phyloP scores from a whole-genome alignment of 1,140 invertebrate species.

The Mamestra configurata region DNA sequence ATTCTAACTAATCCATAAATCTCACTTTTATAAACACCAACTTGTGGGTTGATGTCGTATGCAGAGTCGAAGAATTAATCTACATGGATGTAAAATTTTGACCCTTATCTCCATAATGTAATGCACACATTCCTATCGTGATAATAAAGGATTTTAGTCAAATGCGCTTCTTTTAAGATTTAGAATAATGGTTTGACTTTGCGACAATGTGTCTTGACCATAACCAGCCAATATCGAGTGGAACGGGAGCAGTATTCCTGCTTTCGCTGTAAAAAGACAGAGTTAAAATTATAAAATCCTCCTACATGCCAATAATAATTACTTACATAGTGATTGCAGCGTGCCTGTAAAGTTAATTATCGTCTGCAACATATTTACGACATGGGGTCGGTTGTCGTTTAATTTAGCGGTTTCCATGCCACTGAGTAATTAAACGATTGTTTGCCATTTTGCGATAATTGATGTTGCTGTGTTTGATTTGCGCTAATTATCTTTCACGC shows the following conservation, averaged over 20 bases:
- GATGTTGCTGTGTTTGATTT: constrained; percentile 81
- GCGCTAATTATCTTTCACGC: constrained; percentile 78
- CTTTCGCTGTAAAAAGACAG: neutral
- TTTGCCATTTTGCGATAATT: constrained; percentile 84
- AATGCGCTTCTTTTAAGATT: no score
- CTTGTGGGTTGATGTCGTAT: no score
- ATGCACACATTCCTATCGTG: no score
- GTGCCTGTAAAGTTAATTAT: constrained; percentile 64
- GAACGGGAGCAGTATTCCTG: neutral
- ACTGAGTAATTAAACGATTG: constrained; percentile 81
- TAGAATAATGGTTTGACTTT: no score
- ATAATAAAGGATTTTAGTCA: no score
- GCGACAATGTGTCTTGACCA: no score
- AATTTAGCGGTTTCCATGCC: constrained; percentile 79
- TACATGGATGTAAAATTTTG: no score
- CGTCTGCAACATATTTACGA: constrained; percentile 65
- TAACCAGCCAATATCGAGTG: no score
- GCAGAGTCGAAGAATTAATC: no score
- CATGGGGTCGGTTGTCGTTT: constrained; percentile 64
- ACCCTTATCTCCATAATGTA: no score
- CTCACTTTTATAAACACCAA: no score
- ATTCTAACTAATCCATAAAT: no score
- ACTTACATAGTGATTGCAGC: constrained; percentile 16
- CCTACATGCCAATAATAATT: constrained; percentile 1
- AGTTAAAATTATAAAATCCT: neutral